A percentile compares a stretch with the other conserved stretches of the same genome.
Conservation (phyloP, 2,113 vertebrate genomes). For the Elephas maximus region DNA sequence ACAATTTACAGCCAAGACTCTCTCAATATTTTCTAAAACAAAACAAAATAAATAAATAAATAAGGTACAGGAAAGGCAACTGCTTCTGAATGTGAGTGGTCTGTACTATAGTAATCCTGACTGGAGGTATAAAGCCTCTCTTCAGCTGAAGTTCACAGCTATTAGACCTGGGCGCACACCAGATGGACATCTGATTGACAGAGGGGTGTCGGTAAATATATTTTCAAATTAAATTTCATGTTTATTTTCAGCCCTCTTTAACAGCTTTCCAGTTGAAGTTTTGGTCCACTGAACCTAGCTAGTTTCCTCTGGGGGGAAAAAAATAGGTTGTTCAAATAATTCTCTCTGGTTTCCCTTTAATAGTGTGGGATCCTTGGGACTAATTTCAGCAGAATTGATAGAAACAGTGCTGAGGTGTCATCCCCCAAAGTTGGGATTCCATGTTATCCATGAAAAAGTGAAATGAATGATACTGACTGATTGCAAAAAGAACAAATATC, state of each 20-base stretch:
- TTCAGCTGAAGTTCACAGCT: conserved; percentile 29
- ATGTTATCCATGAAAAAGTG: not conserved
- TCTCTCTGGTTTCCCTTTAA: conserved; percentile 41
- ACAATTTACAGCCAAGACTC: conserved; percentile 43
- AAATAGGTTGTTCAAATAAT: conserved; percentile 56
- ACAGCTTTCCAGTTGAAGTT: conserved; percentile 64
- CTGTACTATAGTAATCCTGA: not conserved
- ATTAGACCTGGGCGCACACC: not conserved
- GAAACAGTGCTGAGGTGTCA: not conserved
- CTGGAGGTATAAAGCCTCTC: not conserved
- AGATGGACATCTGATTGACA: conserved; percentile 63
- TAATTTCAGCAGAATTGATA: conserved; percentile 42
- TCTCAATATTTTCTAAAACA: conserved; percentile 34
- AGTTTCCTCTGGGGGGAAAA: conserved; percentile 34
- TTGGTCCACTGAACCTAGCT: conserved; percentile 51
- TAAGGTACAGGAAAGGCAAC: not conserved
- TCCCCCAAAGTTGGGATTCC: not conserved
- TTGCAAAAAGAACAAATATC: not conserved
- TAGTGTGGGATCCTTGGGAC: conserved; percentile 25
- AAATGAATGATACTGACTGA: not conserved
- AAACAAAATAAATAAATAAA: not conserved
- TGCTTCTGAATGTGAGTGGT: conserved; percentile 2
- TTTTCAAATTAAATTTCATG: conserved; percentile 79
- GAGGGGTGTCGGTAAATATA: conserved; percentile 53
- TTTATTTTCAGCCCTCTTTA: conserved; percentile 74